Base-by-base conservation (phyloP, 2,888 invertebrate genomes). In the Nymphalis polychloros region DNA sequence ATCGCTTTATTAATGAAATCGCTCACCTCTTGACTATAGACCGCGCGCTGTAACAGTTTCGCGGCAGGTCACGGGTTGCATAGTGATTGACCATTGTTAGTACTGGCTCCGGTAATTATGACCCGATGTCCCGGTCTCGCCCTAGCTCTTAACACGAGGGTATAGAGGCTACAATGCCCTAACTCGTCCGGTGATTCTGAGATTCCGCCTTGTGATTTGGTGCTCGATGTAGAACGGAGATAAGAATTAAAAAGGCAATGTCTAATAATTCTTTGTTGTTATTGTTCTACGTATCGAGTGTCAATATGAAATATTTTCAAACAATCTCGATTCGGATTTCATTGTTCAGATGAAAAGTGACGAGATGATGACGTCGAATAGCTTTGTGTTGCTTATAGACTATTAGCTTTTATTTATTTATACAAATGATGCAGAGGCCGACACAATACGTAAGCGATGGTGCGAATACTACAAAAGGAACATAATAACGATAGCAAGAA, bases 191-290 rank as follows among this genome's bases (percentile, higher is more conserved):
- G 52, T 41, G n/a, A n/a, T 23, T 27, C 41, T 67, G 63, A 68
- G 67, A 69, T 68, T 72, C 71, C 70, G 72, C 68, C 71, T 75
- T 72, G 73, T 77, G 74, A 76, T 77, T 76, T 72, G 74, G 74
- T 67, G 59, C 68, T 72, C 69, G 75, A 76, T 77, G 67, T 69
- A 63, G 55, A 68, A 59, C 63, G 50, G 53, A 71, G 78, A 79
- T 79, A 78, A 77, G 73, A 73, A 74, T 74, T 73, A 74, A 73
- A 76, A 75, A 75, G 75, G 75, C 70, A 67, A 73, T 68, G 73
- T 73, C 73, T 73, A 75, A 75, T 73, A 72, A 70, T 74, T 73
- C 72, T 74, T 74, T 73, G 73, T 76, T 71, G 70, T 75, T 71
- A 75, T 75, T 72, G 75, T 75, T 63, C 69, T 72, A 70, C 69